phyloP scores from a whole-genome alignment of 2,888 invertebrate genomes.

The Pinctada fucata region DNA sequence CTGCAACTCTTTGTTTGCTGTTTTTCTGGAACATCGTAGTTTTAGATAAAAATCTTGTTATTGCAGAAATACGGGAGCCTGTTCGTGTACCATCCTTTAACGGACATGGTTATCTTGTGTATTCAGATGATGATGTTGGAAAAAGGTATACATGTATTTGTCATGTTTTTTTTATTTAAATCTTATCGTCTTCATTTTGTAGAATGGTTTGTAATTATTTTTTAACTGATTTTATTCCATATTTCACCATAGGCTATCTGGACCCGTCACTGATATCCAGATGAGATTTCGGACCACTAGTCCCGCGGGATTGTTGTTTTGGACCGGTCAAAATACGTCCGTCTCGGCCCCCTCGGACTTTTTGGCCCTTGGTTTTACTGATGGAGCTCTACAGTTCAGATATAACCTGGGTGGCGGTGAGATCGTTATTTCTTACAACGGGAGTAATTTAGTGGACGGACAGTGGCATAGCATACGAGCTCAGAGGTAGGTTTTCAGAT shows the following conservation, averaged over 20 bases:
- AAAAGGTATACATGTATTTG: constrained; percentile 81
- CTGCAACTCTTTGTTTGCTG: too few species aligned
- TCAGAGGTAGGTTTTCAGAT: constrained; percentile 81
- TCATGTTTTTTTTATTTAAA: neutral
- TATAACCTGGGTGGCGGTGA: constrained; percentile 93
- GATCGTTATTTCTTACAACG: constrained; percentile 89
- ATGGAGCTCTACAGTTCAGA: constrained; percentile 85
- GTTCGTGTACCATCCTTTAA: constrained; percentile 82
- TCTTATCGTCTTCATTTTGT: neutral
- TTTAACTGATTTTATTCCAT: too few species aligned
- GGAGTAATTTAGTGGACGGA: constrained; percentile 91
- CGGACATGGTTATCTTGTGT: constrained; percentile 91
- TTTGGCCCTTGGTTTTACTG: constrained; percentile 89
- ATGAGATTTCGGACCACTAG: constrained; percentile 88
- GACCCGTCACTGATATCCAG: constrained; percentile 91
- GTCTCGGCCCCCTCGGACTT: constrained; percentile 83
- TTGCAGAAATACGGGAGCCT: constrained; percentile 52
- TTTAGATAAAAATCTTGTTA: neutral
- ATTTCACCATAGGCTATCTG: constrained; percentile 82
- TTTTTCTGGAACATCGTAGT: too few species aligned
- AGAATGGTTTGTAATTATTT: too few species aligned
- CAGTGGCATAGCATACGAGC: constrained; percentile 89
- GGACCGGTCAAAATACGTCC: constrained; percentile 86
- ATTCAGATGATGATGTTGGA: constrained; percentile 90
- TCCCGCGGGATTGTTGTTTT: constrained; percentile 87